These are phyloP conservation scores for Empidonax alnorum DNA, from an alignment of 2,113 vertebrate genomes.

Conservation along the genomic window DNA sequence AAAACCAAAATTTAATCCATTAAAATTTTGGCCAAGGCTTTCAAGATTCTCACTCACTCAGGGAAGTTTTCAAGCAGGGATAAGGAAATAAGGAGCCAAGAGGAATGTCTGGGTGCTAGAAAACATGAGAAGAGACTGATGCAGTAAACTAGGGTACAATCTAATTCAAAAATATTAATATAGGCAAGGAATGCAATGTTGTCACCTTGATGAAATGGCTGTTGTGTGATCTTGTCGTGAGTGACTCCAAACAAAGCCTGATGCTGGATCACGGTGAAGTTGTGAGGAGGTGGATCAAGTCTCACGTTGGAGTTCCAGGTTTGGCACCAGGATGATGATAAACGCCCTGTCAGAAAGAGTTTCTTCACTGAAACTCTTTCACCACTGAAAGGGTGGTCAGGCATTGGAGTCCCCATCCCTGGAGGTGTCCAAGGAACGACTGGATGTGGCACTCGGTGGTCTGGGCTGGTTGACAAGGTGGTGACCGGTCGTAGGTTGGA, in stretches of 20 bases:
- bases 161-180: not conserved
- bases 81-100: not conserved
- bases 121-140: not conserved
- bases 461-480: not conserved
- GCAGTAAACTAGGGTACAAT: not conserved
- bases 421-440: not conserved
- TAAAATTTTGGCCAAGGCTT: not conserved
- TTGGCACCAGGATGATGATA: accelerated
- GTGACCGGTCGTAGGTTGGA: not conserved
- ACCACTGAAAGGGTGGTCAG: not conserved
- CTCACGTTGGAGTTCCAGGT: not conserved
- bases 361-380: not conserved
- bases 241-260: not conserved
- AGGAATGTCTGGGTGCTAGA: not conserved
- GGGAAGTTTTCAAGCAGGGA: not conserved
- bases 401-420: not conserved
- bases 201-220: not conserved
- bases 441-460: not conserved
- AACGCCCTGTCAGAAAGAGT: not conserved
- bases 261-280: not conserved
- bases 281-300: not conserved
- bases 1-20: not conserved
- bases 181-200: not conserved
- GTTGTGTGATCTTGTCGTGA: not conserved
- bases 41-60: not conserved